These are phyloP conservation scores for Struthio camelus DNA, from an alignment of 2,113 vertebrate species.

Conservation along the genomic window DNA sequence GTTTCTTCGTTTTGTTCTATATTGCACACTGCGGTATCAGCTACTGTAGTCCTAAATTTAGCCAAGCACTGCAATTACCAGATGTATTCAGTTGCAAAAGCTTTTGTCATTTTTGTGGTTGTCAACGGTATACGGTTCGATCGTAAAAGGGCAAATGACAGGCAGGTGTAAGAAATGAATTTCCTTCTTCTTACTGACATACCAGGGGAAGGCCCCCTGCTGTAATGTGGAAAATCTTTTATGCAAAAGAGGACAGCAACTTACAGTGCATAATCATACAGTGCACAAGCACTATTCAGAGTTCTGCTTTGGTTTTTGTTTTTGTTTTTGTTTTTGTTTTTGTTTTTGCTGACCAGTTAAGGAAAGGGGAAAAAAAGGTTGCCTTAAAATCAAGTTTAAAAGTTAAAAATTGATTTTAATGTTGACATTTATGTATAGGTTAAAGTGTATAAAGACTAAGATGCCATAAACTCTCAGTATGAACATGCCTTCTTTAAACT, in stretches of 20 bases:
- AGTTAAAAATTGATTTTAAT: slow-evolving; percentile 42
- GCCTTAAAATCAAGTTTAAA: slow-evolving; percentile 53
- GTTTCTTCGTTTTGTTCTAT: background rate
- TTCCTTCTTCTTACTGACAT: slow-evolving; percentile 78
- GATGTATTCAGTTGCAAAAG: slow-evolving; percentile 72
- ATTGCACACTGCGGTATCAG: slow-evolving; percentile 7
- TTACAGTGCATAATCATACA: slow-evolving; percentile 73
- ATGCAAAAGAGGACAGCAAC: slow-evolving; percentile 80
- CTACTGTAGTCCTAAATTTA: slow-evolving; percentile 57
- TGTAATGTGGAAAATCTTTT: slow-evolving; percentile 81
- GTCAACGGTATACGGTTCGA: slow-evolving; percentile 72
- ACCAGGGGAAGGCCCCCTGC: slow-evolving; percentile 76
- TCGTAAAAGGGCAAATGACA: slow-evolving; percentile 81
- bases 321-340: background rate
- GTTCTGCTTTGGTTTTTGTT: background rate
- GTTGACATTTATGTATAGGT: background rate
- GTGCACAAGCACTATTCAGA: slow-evolving; percentile 73
- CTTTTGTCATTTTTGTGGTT: slow-evolving; percentile 74
- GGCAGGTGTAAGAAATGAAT: slow-evolving; percentile 75
- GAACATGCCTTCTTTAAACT: background rate
- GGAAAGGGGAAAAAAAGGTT: background rate
- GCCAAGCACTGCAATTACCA: slow-evolving; percentile 71
- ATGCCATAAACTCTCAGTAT: background rate
- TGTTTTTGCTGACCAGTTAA: slow-evolving; percentile 61
- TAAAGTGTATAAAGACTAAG: slow-evolving; percentile 8